Conservation (phyloP, 2,888 invertebrate species). For the Ormyrus nitidulus region DNA sequence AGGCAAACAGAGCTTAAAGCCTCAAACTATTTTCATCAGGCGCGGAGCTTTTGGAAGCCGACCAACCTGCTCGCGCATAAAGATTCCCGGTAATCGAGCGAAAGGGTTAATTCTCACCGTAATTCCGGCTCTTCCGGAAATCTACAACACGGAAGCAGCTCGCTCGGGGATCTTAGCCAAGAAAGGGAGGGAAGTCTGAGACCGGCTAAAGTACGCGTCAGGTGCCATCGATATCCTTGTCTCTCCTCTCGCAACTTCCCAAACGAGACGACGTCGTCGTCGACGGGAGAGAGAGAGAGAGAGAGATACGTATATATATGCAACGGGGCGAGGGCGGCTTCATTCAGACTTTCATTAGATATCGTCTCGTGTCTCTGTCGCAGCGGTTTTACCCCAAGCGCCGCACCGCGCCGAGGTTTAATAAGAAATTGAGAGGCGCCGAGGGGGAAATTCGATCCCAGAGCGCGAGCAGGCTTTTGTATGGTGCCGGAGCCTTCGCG, state of each 20-base stretch:
- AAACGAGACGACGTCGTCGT: conserved; percentile 9
- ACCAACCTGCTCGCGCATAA: conserved; percentile 4
- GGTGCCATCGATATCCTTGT: conserved; percentile 46
- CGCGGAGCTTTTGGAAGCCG: conserved; percentile 3
- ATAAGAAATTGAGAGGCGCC: conserved; percentile 51
- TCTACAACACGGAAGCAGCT: background rate
- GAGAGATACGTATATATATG: background rate
- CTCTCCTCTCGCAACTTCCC: conserved; percentile 3
- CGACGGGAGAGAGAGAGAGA: no score
- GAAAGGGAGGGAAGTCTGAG: background rate
- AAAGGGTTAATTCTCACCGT: conserved; percentile 30
- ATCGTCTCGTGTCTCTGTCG: conserved; percentile 28
- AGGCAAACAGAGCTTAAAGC: background rate
- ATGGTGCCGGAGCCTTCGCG: background rate
- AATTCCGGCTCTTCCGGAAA: conserved; percentile 11
- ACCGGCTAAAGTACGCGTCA: conserved; percentile 18
- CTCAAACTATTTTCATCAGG: background rate
- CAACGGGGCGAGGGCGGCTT: no score
- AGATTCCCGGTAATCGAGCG: background rate
- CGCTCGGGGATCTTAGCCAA: background rate
- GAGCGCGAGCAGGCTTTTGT: conserved; percentile 7
- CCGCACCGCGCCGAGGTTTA: conserved; percentile 17
- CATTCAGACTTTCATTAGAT: conserved; percentile 37
- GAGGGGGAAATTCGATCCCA: conserved; percentile 48
- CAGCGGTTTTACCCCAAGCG: conserved; percentile 16